A percentile compares a stretch with the other conserved stretches of the same genome.
phyloP scores from a whole-genome alignment of 2,113 vertebrate genomes.

The Myanophis thanlyinensis region DNA sequence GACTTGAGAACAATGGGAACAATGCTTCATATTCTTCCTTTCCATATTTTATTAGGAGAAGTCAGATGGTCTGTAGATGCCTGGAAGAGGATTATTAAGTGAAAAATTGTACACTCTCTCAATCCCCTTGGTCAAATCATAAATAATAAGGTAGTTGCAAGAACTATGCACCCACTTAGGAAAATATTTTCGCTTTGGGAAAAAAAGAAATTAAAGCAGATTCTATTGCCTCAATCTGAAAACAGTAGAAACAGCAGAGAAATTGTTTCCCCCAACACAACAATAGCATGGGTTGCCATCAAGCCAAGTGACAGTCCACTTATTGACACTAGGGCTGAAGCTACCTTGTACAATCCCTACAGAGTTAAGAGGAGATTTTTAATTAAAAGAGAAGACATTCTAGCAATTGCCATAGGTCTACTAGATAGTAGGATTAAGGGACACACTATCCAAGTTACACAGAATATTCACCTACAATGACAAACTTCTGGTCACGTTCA shows the following conservation, averaged over 20 bases:
- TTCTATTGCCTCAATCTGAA: not conserved
- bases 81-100: not conserved
- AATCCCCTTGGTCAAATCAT: not conserved
- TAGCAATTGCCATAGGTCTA: not conserved
- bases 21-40: not conserved
- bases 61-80: not conserved
- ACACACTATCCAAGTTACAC: not conserved
- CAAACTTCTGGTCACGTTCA: not conserved
- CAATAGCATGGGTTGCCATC: not conserved
- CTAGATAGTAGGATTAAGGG: not conserved
- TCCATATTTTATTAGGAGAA: not conserved
- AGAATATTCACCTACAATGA: not conserved
- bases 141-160: not conserved
- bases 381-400: not conserved
- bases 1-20: not conserved
- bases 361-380: not conserved
- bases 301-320: not conserved
- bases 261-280: not conserved
- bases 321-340: not conserved
- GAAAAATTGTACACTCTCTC: not conserved
- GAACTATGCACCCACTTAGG: not conserved
- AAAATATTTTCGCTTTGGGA: not conserved
- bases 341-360: not conserved
- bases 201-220: not conserved
- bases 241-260: not conserved